Evolutionary conservation across 2,888 invertebrate species (phyloP).

Genomic region (Rhagonycha fulva): DNA sequence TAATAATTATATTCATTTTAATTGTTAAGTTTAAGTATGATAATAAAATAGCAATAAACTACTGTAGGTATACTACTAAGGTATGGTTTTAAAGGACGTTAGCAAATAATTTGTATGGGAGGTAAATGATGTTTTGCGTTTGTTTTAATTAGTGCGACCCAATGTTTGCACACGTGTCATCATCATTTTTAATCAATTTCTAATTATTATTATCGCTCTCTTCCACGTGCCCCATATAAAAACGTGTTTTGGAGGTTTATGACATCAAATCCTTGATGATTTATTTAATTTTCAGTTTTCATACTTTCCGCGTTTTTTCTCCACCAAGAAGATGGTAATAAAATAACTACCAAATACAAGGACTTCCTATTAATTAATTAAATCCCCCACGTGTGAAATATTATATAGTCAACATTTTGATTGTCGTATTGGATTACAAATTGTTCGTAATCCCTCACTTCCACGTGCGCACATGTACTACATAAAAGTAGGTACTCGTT

Average conservation of each 20-base stretch:
- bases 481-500: too few relatives aligned
- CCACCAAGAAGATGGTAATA: too few relatives aligned
- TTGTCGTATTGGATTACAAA: too few relatives aligned
- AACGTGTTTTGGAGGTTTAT: neutral
- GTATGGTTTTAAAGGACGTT: neutral
- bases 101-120: neutral
- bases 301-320: too few relatives aligned
- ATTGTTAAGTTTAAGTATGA: neutral
- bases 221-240: conserved; percentile 10
- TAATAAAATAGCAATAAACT: neutral
- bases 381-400: too few relatives aligned
- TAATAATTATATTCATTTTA: neutral
- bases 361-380: too few relatives aligned
- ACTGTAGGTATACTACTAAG: neutral
- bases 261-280: neutral
- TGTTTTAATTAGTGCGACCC: neutral
- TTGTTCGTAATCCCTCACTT: too few relatives aligned
- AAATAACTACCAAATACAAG: too few relatives aligned
- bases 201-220: neutral
- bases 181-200: neutral
- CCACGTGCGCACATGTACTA: too few relatives aligned
- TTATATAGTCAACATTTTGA: too few relatives aligned
- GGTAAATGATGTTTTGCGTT: neutral
- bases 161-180: conserved; percentile 8
- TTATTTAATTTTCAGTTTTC: too few relatives aligned